Evolutionary conservation across 2,888 invertebrate genomes (phyloP).

Genomic region (Polydrusus tereticollis): DNA sequence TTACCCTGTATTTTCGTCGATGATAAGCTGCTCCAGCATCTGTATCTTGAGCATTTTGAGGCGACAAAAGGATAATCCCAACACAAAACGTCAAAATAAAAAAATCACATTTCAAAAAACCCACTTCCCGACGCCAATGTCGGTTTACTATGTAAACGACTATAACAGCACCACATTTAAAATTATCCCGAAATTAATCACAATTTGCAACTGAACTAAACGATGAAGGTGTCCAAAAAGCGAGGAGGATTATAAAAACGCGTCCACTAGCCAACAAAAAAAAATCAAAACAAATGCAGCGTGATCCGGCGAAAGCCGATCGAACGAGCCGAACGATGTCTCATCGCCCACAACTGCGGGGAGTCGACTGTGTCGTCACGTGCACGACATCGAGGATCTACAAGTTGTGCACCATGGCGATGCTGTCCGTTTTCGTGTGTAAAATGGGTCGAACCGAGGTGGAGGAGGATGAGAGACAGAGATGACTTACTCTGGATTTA

Average conservation of each 20-base stretch:
- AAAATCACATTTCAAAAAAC: constrained; percentile 55
- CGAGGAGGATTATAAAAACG: constrained; percentile 31
- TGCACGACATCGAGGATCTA: constrained; percentile 27
- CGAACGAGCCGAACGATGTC: constrained; percentile 45
- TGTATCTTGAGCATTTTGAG: constrained; percentile 80
- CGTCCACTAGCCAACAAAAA: constrained; percentile 31
- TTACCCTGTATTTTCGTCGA: constrained; percentile 70
- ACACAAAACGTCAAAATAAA: constrained; percentile 32
- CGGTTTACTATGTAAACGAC: no score
- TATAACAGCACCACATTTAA: no score
- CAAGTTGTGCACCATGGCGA: constrained; percentile 37
- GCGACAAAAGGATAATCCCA: constrained; percentile 53
- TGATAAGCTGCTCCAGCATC: constrained; percentile 81
- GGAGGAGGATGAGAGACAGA: neutral
- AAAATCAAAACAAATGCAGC: constrained; percentile 36
- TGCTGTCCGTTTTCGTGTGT: constrained; percentile 14
- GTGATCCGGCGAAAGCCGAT: constrained; percentile 34
- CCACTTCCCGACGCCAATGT: no score
- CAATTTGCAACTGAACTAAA: neutral
- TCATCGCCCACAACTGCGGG: constrained; percentile 54
- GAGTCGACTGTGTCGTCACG: constrained; percentile 56
- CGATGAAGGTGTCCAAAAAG: neutral
- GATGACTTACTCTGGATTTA: neutral
- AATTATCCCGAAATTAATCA: neutral
- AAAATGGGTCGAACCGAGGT: neutral